Conservation (phyloP, 2,888 invertebrate species). For the Laspeyria flexula region DNA sequence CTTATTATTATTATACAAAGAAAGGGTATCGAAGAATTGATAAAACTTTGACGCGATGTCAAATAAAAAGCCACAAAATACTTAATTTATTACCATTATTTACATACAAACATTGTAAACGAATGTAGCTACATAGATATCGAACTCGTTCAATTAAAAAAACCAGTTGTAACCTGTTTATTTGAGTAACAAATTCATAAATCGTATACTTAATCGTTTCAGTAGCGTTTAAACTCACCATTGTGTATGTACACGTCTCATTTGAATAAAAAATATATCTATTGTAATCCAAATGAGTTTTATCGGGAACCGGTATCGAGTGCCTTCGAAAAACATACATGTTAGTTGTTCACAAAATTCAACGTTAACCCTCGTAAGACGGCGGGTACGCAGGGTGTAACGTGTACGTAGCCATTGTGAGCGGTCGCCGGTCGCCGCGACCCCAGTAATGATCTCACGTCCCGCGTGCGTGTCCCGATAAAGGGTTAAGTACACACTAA, state of each 20-base stretch:
- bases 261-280: slow-evolving; percentile 52
- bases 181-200: slow-evolving; percentile 39
- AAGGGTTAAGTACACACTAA: slow-evolving; percentile 86
- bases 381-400: slow-evolving; percentile 44
- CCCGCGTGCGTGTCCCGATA: slow-evolving; percentile 84
- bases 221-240: slow-evolving; percentile 51
- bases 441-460: slow-evolving; percentile 84
- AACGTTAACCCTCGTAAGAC: slow-evolving; percentile 51
- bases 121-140: slow-evolving; percentile 21
- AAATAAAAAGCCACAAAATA: slow-evolving; percentile 11
- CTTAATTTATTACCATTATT: slow-evolving; percentile 31
- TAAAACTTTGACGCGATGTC: background rate
- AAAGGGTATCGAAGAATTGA: background rate
- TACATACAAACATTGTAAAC: slow-evolving; percentile 22
- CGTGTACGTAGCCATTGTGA: slow-evolving; percentile 58
- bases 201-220: slow-evolving; percentile 53
- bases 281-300: slow-evolving; percentile 59
- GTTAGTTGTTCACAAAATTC: slow-evolving; percentile 58
- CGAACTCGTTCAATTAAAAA: slow-evolving; percentile 38
- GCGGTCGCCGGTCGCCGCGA: slow-evolving; percentile 63
- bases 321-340: slow-evolving; percentile 61
- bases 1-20: too few relatives aligned
- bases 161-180: slow-evolving; percentile 38
- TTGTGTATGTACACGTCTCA: slow-evolving; percentile 42
- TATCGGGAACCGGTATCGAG: slow-evolving; percentile 56